Evolutionary conservation across 2,888 invertebrate genomes (phyloP).

Genomic region (Meliscaeva auricollis): DNA sequence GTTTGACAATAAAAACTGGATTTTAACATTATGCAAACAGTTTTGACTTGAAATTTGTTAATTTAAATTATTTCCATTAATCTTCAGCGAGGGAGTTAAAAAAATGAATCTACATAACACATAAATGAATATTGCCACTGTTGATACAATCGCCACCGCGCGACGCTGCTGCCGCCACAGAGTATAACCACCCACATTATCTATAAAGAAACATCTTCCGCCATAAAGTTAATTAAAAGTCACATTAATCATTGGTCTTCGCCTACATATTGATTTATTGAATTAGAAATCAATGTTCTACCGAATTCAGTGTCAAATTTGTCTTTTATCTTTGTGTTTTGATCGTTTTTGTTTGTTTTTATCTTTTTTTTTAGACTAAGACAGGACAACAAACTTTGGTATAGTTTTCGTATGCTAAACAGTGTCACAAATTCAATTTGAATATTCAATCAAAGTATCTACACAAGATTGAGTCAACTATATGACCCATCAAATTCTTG

Average conservation of each 20-base stretch:
- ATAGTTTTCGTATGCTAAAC: conserved; percentile 7
- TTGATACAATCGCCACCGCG: background rate
- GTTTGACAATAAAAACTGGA: conserved; percentile 13
- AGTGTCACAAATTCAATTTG: too few species aligned
- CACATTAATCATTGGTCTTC: conserved; percentile 31
- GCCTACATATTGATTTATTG: background rate
- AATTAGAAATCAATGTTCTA: background rate
- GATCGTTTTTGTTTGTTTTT: too few species aligned
- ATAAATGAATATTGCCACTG: background rate
- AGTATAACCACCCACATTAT: background rate
- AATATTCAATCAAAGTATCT: conserved; percentile 49
- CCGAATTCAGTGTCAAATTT: conserved; percentile 7
- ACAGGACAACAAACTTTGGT: conserved; percentile 18
- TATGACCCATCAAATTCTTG: conserved; percentile 22
- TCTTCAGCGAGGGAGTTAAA: background rate
- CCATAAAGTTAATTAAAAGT: conserved; percentile 31
- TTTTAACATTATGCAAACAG: conserved; percentile 20
- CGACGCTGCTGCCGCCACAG: background rate
- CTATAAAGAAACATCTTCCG: conserved; percentile 5
- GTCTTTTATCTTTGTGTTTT: background rate
- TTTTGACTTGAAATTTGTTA: conserved; percentile 38
- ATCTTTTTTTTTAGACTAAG: background rate
- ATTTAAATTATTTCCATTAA: conserved; percentile 51
- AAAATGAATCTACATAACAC: conserved; percentile 41
- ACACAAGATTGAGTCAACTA: background rate